These are phyloP conservation scores for Ficedula albicollis DNA, from an alignment of 2,797 vertebrate genomes.

Conservation along the genomic window DNA sequence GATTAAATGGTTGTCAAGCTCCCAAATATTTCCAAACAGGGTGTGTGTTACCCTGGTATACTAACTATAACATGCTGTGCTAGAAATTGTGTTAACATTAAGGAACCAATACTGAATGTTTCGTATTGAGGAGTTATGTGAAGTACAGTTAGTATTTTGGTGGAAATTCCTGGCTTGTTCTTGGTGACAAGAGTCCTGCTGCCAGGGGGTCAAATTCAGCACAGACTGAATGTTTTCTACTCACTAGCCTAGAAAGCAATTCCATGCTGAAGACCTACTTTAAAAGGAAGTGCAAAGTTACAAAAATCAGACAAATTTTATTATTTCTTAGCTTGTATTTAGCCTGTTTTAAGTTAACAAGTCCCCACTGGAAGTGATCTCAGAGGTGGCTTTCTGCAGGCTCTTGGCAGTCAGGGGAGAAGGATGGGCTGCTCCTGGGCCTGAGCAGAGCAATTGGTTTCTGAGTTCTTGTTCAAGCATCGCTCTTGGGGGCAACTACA, in stretches of 20 bases:
- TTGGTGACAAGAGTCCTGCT: not conserved
- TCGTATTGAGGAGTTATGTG: not conserved
- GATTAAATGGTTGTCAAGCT: not conserved
- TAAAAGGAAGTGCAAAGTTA: not conserved
- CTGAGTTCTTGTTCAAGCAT: not conserved
- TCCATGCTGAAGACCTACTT: not conserved
- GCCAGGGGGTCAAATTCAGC: not conserved
- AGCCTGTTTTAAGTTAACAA: not conserved
- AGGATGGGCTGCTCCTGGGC: not conserved
- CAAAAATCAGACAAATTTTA: not conserved
- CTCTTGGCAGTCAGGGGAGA: not conserved
- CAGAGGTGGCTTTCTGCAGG: not conserved
- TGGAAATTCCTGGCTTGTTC: not conserved
- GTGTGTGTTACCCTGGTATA: not conserved
- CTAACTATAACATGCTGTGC: not conserved
- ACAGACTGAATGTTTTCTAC: not conserved
- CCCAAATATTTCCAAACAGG: not conserved
- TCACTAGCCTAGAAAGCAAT: not conserved
- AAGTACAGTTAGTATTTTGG: not conserved
- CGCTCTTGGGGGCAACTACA: not conserved
- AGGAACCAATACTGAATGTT: not conserved
- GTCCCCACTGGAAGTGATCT: accelerated
- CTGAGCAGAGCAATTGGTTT: not conserved
- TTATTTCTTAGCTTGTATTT: not conserved
- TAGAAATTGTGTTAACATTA: not conserved